These are phyloP conservation scores for Phylloscopus trochiloides DNA, from an alignment of 2,113 vertebrate species.

Conservation along the genomic window DNA sequence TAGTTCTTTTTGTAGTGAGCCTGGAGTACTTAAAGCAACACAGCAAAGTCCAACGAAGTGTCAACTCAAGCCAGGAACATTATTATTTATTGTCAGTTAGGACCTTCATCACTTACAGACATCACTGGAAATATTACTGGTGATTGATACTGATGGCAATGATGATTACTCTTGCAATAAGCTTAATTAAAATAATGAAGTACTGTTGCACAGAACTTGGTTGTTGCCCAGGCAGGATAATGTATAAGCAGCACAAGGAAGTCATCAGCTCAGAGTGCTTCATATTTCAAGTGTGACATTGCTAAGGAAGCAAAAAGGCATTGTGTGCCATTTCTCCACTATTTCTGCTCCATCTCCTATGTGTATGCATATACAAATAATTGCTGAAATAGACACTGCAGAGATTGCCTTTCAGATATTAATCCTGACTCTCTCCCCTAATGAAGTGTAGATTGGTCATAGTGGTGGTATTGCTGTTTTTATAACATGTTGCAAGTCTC, in stretches of 20 bases:
- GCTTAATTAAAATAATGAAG: constrained; percentile 93
- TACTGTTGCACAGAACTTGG: constrained; percentile 71
- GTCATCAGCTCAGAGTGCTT: constrained; percentile 56
- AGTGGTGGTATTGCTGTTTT: not conserved
- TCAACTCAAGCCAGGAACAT: constrained; percentile 67
- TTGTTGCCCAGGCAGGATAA: constrained; percentile 71
- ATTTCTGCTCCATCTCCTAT: not conserved
- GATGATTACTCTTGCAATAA: constrained; percentile 95
- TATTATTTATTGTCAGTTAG: constrained; percentile 83
- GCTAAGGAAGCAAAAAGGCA: constrained; percentile 22
- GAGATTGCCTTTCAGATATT: not conserved
- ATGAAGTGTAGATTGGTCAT: not conserved
- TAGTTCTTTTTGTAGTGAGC: constrained; percentile 72
- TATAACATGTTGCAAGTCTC: not conserved
- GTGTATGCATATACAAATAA: constrained; percentile 19
- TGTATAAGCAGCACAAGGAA: constrained; percentile 72
- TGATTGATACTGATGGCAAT: constrained; percentile 86
- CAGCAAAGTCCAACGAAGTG: constrained; percentile 72
- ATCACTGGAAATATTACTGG: constrained; percentile 76
- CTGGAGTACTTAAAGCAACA: constrained; percentile 76
- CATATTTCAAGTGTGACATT: constrained; percentile 82
- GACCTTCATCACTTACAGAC: constrained; percentile 72
- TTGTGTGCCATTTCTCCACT: not conserved
- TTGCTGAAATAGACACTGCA: not conserved
- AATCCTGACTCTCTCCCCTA: not conserved